Base-by-base conservation (phyloP, 2,113 vertebrate species). In the Gila orcuttii region DNA sequence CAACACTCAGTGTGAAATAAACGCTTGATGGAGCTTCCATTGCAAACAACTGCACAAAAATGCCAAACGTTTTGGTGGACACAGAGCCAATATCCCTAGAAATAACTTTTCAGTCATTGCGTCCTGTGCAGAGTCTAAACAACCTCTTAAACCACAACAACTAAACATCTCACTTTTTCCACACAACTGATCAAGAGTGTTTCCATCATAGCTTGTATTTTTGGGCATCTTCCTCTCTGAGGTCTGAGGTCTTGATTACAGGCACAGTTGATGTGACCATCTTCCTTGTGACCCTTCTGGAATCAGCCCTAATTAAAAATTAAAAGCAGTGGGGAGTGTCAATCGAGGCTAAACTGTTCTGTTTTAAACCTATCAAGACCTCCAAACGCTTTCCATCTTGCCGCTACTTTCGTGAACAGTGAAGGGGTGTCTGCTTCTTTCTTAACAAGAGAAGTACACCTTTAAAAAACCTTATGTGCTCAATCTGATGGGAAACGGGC, bases 291-390 rank as follows among this genome's bases (percentile, higher is more conserved):
- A 66, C 66, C 85, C 59, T 42, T 86, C 28, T 45, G 17, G 21
- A 86, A 55, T 77, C 66, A 84, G 85, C 85, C 82, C 82, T 88
- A 78, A 84, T 81, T 15, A 42, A 77, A 71, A 77, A 71, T 85
- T 45, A 81, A 86, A 75, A 87, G 73, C 33, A 10, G 78, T 73
- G 77, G 59, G 81, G 76, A 77, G 81, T 23, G 59, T 76, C 68
- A 73, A 17, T 52, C 57, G 47, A 77, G 33, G 73, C 79, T 86
- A 19, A 76, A 83, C 64, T 74, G 66, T 28, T n/a, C 60, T 23
- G 62, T 55, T 76, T 73, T 64, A 76, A 77, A 57, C 50, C 52
- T 13, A 60, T 59, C 76, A 39, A 57, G 33, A 59, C 33, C 21
- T 79, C 15, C 47, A 10, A 52, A 50, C 0, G 25, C 74, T 25